Conservation (phyloP, 30 jellyfish, hydroid and myxozoan species). For the Aurelia aurita complex sp. Pacific region DNA sequence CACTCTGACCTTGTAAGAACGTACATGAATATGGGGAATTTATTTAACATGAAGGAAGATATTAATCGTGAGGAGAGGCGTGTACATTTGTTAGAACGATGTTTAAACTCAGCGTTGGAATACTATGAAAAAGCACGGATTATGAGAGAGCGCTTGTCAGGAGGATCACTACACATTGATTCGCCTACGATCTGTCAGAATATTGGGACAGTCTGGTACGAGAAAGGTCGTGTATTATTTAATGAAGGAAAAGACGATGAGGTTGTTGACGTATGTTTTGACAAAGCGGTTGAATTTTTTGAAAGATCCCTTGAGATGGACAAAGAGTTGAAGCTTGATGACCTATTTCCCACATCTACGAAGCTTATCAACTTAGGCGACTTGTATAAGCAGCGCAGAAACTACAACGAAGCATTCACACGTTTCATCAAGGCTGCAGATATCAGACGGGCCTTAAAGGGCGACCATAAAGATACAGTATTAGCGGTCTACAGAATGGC, state of each 20-base stretch:
- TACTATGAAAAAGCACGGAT: constrained; percentile 29
- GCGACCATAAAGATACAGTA: constrained; percentile 57
- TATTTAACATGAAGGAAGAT: constrained; percentile 39
- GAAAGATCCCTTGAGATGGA: constrained; percentile 26
- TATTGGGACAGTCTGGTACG: constrained; percentile 47
- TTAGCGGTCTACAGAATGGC: constrained; percentile 40
- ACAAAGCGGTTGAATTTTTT: constrained; percentile 17
- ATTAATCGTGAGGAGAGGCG: neutral
- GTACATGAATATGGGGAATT: constrained; percentile 21
- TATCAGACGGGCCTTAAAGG: constrained; percentile 33
- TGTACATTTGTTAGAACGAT: neutral
- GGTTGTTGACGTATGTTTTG: neutral
- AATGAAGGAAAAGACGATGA: neutral
- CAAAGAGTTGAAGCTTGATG: constrained; percentile 42
- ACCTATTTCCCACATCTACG: constrained; percentile 33
- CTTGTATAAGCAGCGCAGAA: neutral
- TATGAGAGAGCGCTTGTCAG: constrained; percentile 13
- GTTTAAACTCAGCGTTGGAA: constrained; percentile 18
- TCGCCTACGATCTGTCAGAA: constrained; percentile 29
- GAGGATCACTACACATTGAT: constrained; percentile 10
- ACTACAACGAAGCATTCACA: constrained; percentile 17
- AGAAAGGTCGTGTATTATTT: neutral
- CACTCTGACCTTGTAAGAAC: constrained; percentile 32
- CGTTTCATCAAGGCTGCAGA: constrained; percentile 22
- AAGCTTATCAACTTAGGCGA: constrained; percentile 47